Evolutionary conservation across 2,888 invertebrate species (phyloP).

Genomic region (Pheosia tremula): DNA sequence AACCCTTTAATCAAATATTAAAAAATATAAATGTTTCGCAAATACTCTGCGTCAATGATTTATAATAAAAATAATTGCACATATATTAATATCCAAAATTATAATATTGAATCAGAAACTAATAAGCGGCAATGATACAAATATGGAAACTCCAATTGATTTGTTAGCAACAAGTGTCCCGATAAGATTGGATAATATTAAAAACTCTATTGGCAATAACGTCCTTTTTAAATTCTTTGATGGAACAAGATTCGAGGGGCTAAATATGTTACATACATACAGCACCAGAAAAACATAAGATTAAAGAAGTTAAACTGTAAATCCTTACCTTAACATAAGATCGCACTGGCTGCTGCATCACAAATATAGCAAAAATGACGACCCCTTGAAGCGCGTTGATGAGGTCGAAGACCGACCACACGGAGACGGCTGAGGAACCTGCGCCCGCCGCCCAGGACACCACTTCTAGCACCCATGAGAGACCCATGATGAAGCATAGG

Average conservation of each 20-base stretch:
- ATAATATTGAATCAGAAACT: too few species aligned
- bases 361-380: conserved; percentile 87
- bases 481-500: conserved; percentile 87
- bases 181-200: background rate
- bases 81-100: too few species aligned
- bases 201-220: too few species aligned
- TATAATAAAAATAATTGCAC: too few species aligned
- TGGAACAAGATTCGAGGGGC: too few species aligned
- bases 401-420: conserved; percentile 87
- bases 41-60: too few species aligned
- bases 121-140: background rate
- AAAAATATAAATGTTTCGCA: too few species aligned
- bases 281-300: too few species aligned
- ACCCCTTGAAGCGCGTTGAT: conserved; percentile 89
- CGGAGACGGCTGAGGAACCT: conserved; percentile 71
- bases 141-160: background rate
- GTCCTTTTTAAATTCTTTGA: too few species aligned
- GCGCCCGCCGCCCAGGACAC: conserved; percentile 86
- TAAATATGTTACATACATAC: too few species aligned
- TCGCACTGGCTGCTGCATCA: conserved; percentile 77
- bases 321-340: conserved; percentile 64
- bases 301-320: background rate
- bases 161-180: background rate
- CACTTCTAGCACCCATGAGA: conserved; percentile 89
- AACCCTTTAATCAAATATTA: too few species aligned